Conservation (phyloP, 2,797 vertebrate species). For the Meriones psammophilus region DNA sequence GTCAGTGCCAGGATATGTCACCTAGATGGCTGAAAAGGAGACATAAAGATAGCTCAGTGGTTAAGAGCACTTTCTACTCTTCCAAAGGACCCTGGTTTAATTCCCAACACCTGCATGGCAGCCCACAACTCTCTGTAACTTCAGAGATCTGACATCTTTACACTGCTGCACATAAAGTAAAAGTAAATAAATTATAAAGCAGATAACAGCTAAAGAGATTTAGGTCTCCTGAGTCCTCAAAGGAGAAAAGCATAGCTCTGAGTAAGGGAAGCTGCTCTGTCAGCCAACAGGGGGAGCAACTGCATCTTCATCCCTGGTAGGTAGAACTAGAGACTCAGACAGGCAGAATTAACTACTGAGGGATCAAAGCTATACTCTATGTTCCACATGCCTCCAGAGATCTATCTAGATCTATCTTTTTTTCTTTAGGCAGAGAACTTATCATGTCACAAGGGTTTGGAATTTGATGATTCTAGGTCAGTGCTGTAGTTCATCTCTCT, state of each 20-base stretch:
- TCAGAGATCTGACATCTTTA: too few species aligned
- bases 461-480: background rate
- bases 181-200: background rate
- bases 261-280: background rate
- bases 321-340: background rate
- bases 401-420: background rate
- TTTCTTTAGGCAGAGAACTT: background rate
- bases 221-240: constrained; percentile 8
- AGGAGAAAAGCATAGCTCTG: constrained; percentile 22
- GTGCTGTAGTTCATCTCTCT: background rate
- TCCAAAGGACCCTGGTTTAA: too few species aligned
- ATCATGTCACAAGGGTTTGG: background rate
- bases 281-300: background rate
- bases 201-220: constrained; percentile 40
- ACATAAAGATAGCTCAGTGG: background rate
- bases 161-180: too few species aligned
- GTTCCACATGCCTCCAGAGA: background rate
- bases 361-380: background rate
- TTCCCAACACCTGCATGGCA: too few species aligned
- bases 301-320: background rate
- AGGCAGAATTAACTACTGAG: background rate
- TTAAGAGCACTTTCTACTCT: too few species aligned
- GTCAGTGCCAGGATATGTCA: background rate
- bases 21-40: background rate
- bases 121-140: too few species aligned